phyloP scores from a whole-genome alignment of 2,888 invertebrate genomes.

The Junonia oenone region DNA sequence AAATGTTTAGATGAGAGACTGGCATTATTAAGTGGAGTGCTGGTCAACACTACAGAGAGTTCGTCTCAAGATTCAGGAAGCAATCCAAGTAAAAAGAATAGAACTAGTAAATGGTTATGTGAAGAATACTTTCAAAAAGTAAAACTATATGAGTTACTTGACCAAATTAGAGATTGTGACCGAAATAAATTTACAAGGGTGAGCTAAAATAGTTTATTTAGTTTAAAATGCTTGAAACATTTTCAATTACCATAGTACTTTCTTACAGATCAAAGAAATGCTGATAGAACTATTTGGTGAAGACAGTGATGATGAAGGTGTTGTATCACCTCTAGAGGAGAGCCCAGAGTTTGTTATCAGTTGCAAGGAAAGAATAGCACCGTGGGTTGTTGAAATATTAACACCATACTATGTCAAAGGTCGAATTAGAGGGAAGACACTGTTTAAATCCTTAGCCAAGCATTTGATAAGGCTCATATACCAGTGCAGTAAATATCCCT shows the following conservation, averaged over 20 bases:
- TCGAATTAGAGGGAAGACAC: constrained; percentile 76
- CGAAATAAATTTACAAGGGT: constrained; percentile 59
- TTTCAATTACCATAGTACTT: constrained; percentile 3
- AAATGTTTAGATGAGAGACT: constrained; percentile 60
- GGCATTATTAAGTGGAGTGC: constrained; percentile 48
- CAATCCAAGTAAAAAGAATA: constrained; percentile 38
- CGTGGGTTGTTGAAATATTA: constrained; percentile 81
- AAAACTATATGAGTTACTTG: constrained; percentile 56
- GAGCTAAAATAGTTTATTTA: constrained; percentile 12
- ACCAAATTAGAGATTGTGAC: constrained; percentile 60
- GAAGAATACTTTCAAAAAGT: constrained; percentile 66
- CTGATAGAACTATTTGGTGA: constrained; percentile 71
- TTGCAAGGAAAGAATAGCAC: constrained; percentile 80
- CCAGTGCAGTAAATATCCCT: constrained; percentile 76
- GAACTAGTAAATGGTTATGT: constrained; percentile 64
- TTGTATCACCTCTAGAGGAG: constrained; percentile 73
- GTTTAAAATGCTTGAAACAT: not conserved
- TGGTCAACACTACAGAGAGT: constrained; percentile 40
- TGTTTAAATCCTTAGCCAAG: constrained; percentile 81
- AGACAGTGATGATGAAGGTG: constrained; percentile 73
- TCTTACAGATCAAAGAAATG: constrained; percentile 61
- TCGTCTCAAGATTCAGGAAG: constrained; percentile 17
- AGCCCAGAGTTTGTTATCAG: constrained; percentile 71
- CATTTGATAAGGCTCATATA: constrained; percentile 80
- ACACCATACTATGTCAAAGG: constrained; percentile 82